phyloP scores from a whole-genome alignment of 2,888 invertebrate species.

The Cheilosia urbana region DNA sequence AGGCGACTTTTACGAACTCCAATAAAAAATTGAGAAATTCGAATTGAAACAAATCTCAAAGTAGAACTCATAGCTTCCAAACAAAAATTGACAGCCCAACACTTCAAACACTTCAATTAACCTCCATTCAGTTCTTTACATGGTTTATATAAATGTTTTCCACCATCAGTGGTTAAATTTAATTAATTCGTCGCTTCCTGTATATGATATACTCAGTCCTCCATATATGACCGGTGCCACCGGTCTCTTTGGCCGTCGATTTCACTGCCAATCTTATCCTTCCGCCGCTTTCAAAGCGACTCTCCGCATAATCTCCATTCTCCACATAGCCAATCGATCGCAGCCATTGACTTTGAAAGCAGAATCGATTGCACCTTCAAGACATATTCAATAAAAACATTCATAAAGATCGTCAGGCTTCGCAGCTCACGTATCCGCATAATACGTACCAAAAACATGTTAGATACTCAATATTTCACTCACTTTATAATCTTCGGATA shows the following conservation, averaged over 20 bases:
- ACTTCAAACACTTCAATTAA: too few relatives aligned
- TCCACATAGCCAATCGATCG: slow-evolving; percentile 1
- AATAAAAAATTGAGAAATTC: too few relatives aligned
- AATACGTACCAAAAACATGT: slow-evolving; percentile 19
- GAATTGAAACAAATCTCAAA: too few relatives aligned
- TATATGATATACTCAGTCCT: too few relatives aligned
- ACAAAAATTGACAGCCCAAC: too few relatives aligned
- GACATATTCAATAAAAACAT: slow-evolving; percentile 23
- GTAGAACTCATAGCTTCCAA: too few relatives aligned
- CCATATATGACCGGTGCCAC: not conserved
- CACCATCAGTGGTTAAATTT: too few relatives aligned
- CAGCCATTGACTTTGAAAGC: slow-evolving; percentile 9
- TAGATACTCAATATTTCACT: slow-evolving; percentile 52
- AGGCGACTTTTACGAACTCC: too few relatives aligned
- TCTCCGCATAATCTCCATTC: slow-evolving; percentile 5
- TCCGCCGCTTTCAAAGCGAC: not conserved
- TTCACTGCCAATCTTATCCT: not conserved
- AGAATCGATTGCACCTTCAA: slow-evolving; percentile 33
- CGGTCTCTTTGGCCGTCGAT: too few relatives aligned
- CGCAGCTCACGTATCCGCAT: not conserved
- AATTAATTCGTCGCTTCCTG: too few relatives aligned
- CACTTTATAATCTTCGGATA: slow-evolving; percentile 32
- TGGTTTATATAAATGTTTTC: too few relatives aligned
- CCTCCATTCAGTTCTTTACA: too few relatives aligned
- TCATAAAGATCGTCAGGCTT: slow-evolving; percentile 23